Conservation (phyloP, 2,113 vertebrate genomes). For the Galemys pyrenaicus region DNA sequence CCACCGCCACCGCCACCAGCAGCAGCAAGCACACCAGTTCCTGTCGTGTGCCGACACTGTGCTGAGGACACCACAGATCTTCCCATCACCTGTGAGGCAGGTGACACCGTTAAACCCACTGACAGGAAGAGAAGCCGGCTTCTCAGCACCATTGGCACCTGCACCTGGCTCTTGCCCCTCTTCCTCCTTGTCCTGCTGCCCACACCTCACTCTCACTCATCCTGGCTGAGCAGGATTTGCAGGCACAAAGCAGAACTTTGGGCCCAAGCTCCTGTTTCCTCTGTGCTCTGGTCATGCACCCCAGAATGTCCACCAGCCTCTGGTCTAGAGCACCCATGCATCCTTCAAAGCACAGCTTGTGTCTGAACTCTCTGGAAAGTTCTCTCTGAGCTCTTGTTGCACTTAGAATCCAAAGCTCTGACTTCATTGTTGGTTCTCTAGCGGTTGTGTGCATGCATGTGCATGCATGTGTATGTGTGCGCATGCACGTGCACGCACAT, state of each 20-base stretch:
- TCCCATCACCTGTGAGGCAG: not conserved
- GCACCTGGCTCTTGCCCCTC: rapidly evolving
- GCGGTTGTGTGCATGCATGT: not conserved
- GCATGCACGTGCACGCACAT: too few species aligned
- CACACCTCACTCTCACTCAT: rapidly evolving
- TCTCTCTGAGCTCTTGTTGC: not conserved
- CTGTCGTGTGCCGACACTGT: rapidly evolving
- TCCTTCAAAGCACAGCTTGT: not conserved
- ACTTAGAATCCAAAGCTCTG: not conserved
- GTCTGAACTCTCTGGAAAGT: not conserved
- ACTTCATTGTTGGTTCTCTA: not conserved
- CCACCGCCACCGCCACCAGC: not conserved
- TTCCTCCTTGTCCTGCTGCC: too few species aligned
- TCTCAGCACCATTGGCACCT: not conserved
- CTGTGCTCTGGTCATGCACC: rapidly evolving
- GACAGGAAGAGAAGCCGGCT: not conserved
- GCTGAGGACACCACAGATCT: not conserved
- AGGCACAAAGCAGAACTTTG: not conserved
- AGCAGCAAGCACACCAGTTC: not conserved
- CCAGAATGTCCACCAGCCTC: not conserved
- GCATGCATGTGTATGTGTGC: rapidly evolving
- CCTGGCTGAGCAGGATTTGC: not conserved
- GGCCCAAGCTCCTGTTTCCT: not conserved
- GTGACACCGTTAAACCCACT: not conserved
- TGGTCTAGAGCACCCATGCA: rapidly evolving